phyloP scores from a whole-genome alignment of 2,888 invertebrate genomes.

The Drosophila hawaiiensis region DNA sequence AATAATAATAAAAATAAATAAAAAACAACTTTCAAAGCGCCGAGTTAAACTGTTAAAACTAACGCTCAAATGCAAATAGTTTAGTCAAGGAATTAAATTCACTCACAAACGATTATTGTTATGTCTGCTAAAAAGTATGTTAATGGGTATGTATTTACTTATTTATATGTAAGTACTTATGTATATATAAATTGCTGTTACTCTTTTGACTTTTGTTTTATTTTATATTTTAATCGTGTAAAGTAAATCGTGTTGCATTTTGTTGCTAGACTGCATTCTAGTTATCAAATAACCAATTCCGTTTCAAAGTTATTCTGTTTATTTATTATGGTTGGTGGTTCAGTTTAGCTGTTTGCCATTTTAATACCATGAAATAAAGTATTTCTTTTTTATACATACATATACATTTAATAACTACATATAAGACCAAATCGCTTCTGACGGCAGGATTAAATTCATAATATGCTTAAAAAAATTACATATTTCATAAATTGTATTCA shows the following conservation, averaged over 20 bases:
- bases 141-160: slow-evolving; percentile 3
- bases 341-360: slow-evolving; percentile 58
- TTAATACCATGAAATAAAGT: slow-evolving; percentile 54
- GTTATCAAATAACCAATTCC: slow-evolving; percentile 54
- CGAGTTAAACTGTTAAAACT: slow-evolving; percentile 4
- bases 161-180: slow-evolving; percentile 9
- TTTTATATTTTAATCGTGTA: slow-evolving; percentile 38
- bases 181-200: slow-evolving; percentile 27
- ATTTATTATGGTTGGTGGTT: slow-evolving; percentile 49
- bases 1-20: background rate
- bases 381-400: slow-evolving; percentile 42
- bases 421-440: slow-evolving; percentile 74
- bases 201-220: slow-evolving; percentile 4
- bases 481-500: slow-evolving; percentile 45
- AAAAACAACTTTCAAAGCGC: background rate
- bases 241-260: slow-evolving; percentile 70
- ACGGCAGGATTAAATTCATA: slow-evolving; percentile 81
- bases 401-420: slow-evolving; percentile 55
- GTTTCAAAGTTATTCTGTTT: slow-evolving; percentile 51
- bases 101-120: slow-evolving; percentile 23
- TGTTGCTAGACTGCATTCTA: slow-evolving; percentile 46
- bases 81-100: slow-evolving; percentile 20
- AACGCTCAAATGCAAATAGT: slow-evolving; percentile 46
- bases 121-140: slow-evolving; percentile 13
- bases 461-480: slow-evolving; percentile 74